These are phyloP conservation scores for Mixornis gularis DNA, from an alignment of 2,113 vertebrate genomes.

Conservation along the genomic window DNA sequence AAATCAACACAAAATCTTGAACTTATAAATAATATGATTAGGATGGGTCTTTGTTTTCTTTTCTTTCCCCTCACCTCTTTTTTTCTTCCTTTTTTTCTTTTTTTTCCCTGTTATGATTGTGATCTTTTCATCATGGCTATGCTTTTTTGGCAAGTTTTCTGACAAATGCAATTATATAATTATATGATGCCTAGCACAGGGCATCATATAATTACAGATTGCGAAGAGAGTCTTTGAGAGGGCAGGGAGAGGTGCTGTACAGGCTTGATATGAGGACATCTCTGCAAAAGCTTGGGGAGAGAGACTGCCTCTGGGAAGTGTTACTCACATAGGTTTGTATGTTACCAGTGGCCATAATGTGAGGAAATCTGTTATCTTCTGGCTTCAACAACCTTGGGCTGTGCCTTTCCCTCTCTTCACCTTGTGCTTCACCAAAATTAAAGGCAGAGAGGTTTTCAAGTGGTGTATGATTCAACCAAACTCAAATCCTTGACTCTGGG, in stretches of 20 bases:
- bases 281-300: neutral
- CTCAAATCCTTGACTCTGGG: neutral
- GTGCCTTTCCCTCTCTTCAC: neutral
- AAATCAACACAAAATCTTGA: conserved; percentile 57
- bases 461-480: neutral
- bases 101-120: neutral
- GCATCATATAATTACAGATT: neutral
- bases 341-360: no score
- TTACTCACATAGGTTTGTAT: neutral
- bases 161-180: neutral
- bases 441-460: neutral
- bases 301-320: neutral
- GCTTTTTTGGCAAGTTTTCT: neutral
- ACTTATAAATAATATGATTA: conserved; percentile 63
- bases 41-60: conserved; percentile 28
- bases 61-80: neutral
- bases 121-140: neutral
- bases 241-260: neutral
- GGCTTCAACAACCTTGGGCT: neutral
- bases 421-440: neutral
- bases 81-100: rapidly evolving
- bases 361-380: neutral
- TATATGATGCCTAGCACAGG: neutral
- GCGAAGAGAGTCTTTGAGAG: neutral
- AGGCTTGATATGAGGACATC: neutral